Conservation (phyloP, 2,888 invertebrate genomes). For the Dysmachus trigonus region DNA sequence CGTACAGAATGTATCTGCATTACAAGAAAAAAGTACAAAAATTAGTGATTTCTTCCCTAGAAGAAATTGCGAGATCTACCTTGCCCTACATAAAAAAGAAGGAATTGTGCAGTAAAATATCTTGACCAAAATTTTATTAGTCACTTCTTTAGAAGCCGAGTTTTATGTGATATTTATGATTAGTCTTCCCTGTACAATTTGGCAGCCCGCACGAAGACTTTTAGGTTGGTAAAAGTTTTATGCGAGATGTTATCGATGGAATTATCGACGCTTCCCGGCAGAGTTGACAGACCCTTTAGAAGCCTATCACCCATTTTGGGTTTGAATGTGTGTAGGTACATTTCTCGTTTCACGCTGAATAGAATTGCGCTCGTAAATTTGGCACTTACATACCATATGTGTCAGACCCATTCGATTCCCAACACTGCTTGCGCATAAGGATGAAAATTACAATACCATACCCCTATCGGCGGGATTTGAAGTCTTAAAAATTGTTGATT, state of each 20-base stretch:
- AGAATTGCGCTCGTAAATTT: neutral
- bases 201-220: neutral
- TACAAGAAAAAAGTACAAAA: neutral
- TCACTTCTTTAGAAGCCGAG: neutral
- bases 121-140: neutral
- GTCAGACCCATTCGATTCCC: neutral
- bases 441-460: neutral
- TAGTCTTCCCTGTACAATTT: neutral
- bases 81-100: neutral
- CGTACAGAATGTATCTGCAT: neutral
- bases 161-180: neutral
- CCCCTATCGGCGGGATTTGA: neutral
- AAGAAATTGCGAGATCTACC: neutral
- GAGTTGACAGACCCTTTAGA: neutral
- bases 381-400: neutral
- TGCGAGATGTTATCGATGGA: neutral
- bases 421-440: neutral
- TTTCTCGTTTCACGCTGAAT: neutral
- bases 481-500: neutral
- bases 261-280: neutral
- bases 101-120: neutral
- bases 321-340: neutral
- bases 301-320: neutral
- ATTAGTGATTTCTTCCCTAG: neutral
- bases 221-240: neutral